phyloP scores from a whole-genome alignment of 2,113 vertebrate genomes.

The Chaenogobius annularis region DNA sequence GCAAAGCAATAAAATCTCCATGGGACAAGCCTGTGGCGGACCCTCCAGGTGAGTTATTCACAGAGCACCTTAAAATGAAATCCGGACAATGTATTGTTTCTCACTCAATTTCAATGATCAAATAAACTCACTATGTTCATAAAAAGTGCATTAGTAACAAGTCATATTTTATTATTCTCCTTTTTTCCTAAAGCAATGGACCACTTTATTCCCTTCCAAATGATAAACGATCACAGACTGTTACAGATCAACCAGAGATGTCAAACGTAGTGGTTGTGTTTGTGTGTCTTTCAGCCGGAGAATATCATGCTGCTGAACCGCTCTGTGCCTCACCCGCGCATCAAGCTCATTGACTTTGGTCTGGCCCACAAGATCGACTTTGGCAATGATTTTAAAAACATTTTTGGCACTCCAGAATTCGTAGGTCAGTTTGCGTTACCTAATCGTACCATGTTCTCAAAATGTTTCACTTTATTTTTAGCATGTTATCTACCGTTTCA shows the following conservation, averaged over 20 bases:
- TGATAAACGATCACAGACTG: neutral
- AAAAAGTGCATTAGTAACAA: too few species aligned
- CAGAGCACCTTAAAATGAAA: too few species aligned
- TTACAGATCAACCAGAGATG: neutral
- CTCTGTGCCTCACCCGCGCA: conserved; percentile 90
- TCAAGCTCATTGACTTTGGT: conserved; percentile 98
- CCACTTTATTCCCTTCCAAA: neutral
- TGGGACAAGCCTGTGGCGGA: too few species aligned
- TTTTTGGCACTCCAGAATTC: conserved; percentile 97
- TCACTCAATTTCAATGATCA: too few species aligned
- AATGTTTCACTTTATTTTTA: neutral
- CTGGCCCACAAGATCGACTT: conserved; percentile 98
- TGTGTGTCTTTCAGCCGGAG: conserved; percentile 81
- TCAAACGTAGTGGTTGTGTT: neutral
- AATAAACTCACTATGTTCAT: too few species aligned
- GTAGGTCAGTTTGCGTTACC: conserved; percentile 83
- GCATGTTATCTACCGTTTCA: neutral
- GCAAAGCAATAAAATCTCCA: too few species aligned
- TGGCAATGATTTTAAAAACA: conserved; percentile 98
- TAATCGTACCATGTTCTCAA: neutral
- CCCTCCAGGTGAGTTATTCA: too few species aligned
- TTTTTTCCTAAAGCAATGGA: too few species aligned
- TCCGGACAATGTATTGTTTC: too few species aligned
- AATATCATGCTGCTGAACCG: conserved; percentile 98
- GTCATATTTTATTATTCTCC: too few species aligned